A percentile compares a stretch with the other conserved stretches of the same genome.
Evolutionary conservation across 1,140 invertebrate species (phyloP).

Genomic region (Papilio xuthus): DNA sequence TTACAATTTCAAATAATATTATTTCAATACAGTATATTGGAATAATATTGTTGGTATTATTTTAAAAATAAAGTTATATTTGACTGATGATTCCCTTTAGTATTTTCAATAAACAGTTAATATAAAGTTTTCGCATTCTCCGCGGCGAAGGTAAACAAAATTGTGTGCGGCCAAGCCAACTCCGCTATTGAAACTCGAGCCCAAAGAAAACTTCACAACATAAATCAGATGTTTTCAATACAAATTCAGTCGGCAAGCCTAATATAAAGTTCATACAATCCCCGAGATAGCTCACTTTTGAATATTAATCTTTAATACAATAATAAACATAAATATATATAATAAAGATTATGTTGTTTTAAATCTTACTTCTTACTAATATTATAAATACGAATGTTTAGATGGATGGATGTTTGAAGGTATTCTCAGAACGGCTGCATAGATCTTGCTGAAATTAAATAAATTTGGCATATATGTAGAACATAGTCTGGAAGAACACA

Average conservation of each 20-base stretch:
- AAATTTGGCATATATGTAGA: no score
- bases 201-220: slow-evolving; percentile 36
- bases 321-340: background rate
- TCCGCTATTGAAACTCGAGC: slow-evolving; percentile 29
- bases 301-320: slow-evolving; percentile 13
- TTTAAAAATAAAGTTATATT: background rate
- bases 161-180: slow-evolving; percentile 26
- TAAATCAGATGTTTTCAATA: slow-evolving; percentile 39
- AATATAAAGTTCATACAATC: slow-evolving; percentile 30
- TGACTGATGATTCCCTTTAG: background rate
- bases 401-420: no score
- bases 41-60: background rate
- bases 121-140: slow-evolving; percentile 10
- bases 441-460: no score
- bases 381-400: no score
- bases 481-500: no score
- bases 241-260: slow-evolving; percentile 30
- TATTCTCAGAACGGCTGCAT: no score
- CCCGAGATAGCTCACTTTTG: slow-evolving; percentile 2
- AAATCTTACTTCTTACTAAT: no score
- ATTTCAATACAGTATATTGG: background rate
- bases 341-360: no score
- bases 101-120: slow-evolving; percentile 23
- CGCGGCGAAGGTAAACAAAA: slow-evolving; percentile 27
- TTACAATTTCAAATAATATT: no score